phyloP scores from a whole-genome alignment of 2,113 vertebrate species.

The Sinocyclocheilus grahami region DNA sequence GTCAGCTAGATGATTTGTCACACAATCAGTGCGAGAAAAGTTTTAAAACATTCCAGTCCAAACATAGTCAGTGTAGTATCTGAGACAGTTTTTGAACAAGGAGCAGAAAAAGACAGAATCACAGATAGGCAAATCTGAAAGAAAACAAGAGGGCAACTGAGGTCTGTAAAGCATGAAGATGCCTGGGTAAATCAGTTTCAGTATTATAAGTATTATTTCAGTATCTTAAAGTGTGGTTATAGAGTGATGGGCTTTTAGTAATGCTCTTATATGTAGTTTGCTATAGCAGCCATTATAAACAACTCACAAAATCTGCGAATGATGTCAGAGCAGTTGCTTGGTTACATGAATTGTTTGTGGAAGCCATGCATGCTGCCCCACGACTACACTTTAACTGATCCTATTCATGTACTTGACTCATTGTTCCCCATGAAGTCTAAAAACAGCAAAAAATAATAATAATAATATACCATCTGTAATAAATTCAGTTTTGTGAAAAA shows the following conservation, averaged over 20 bases:
- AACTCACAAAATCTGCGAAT: background rate
- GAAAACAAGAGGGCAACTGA: background rate
- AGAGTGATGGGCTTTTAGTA: background rate
- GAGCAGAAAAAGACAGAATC: background rate
- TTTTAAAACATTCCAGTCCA: background rate
- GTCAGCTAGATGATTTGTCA: background rate
- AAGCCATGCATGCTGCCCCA: slow-evolving; percentile 43
- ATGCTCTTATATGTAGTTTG: background rate
- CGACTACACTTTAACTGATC: slow-evolving; percentile 15
- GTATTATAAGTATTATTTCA: background rate
- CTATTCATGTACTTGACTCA: background rate
- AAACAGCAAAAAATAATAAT: background rate
- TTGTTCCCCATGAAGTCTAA: background rate
- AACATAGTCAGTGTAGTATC: background rate
- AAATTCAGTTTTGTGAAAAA: slow-evolving; percentile 51
- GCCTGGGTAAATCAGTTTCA: background rate
- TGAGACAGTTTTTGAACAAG: background rate
- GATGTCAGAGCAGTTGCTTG: background rate
- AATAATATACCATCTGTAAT: slow-evolving; percentile 40
- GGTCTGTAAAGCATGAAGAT: background rate
- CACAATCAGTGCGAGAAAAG: background rate
- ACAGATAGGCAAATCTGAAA: background rate
- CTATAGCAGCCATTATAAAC: background rate
- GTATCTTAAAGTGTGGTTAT: background rate
- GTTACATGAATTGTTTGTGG: background rate